Percentiles rank a stretch among this genome's conserved stretches.
Evolutionary conservation across 2,888 invertebrate species (phyloP).

Genomic region (Brachynemurus nebulosus): DNA sequence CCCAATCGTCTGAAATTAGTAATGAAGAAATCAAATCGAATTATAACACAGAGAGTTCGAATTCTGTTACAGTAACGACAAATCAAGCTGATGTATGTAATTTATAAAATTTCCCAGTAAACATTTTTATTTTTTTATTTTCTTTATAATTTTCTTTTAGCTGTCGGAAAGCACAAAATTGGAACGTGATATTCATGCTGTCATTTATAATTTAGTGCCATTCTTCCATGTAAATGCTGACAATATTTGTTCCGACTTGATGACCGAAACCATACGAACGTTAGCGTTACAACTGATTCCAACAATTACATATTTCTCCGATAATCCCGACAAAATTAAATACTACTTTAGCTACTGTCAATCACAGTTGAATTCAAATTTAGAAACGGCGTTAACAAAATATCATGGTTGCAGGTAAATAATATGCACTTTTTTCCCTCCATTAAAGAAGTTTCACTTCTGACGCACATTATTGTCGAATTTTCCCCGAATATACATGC

Average conservation of each 20-base stretch:
- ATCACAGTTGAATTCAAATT: conserved; percentile 31
- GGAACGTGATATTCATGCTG: conserved; percentile 6
- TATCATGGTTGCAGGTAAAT: conserved; percentile 33
- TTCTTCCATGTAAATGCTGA: conserved; percentile 40
- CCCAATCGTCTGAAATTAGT: not conserved
- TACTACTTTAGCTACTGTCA: conserved; percentile 30
- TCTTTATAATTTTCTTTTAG: no score
- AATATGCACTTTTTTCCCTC: conserved; percentile 2
- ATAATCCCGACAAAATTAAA: conserved; percentile 23
- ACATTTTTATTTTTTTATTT: no score
- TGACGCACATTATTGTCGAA: not conserved
- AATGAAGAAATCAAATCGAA: not conserved
- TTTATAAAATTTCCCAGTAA: no score
- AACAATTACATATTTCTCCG: conserved; percentile 16
- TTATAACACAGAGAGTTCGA: conserved; percentile 9
- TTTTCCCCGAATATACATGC: no score
- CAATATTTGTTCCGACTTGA: conserved; percentile 36
- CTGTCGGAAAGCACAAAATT: not conserved
- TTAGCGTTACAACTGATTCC: conserved; percentile 33
- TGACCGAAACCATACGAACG: conserved; percentile 36
- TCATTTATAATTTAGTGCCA: conserved; percentile 26
- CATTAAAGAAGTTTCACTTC: not conserved
- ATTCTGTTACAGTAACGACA: no score
- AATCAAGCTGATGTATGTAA: no score
- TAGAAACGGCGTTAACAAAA: conserved; percentile 31